Evolutionary conservation across 1,140 invertebrate species (phyloP).

Genomic region (Apis cerana): DNA sequence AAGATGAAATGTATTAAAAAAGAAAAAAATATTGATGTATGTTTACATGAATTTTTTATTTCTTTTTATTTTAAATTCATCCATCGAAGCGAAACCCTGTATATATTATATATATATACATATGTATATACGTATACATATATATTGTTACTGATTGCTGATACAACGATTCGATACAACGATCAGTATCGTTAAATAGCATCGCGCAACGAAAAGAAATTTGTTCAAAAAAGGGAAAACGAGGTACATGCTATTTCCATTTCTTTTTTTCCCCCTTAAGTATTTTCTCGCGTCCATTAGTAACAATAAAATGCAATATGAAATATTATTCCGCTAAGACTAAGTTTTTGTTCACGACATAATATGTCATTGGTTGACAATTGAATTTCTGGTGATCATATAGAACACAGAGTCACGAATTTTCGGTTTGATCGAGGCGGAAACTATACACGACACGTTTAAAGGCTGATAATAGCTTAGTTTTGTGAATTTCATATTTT

Average conservation of each 20-base stretch:
- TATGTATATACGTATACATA: no score
- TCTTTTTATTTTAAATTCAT: no score
- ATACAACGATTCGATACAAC: slow-evolving; percentile 77
- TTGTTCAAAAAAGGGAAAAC: slow-evolving; percentile 21
- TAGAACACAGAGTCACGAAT: background rate
- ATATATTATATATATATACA: no score
- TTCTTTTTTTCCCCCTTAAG: background rate
- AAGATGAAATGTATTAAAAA: no score
- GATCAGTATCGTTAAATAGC: slow-evolving; percentile 51
- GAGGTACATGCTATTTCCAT: slow-evolving; percentile 48
- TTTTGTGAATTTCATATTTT: background rate
- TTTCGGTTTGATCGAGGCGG: background rate
- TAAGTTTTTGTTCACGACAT: slow-evolving; percentile 13
- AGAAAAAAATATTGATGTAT: no score
- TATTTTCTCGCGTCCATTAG: background rate
- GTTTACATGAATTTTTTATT: background rate
- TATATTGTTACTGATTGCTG: slow-evolving; percentile 25
- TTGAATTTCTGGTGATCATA: slow-evolving; percentile 42
- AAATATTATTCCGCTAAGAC: slow-evolving; percentile 11
- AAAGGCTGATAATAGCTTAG: background rate
- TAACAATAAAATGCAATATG: slow-evolving; percentile 14
- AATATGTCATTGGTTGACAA: slow-evolving; percentile 31
- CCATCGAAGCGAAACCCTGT: no score
- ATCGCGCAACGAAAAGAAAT: slow-evolving; percentile 8
- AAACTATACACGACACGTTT: background rate